Base-by-base conservation (phyloP, 1,140 invertebrate genomes). In the Meloidogyne exigua region DNA sequence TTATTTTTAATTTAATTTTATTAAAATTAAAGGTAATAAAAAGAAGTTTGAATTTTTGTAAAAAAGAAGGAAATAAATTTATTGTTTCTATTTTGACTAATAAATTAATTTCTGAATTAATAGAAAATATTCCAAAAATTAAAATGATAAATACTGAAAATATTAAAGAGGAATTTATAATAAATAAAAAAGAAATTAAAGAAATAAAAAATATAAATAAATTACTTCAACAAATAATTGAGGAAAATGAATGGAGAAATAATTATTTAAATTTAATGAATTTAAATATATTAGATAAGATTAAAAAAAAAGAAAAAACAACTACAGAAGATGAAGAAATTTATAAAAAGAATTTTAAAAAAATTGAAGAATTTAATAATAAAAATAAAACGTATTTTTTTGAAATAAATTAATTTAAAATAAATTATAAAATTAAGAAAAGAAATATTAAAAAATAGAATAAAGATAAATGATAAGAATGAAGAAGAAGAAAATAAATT, bases 191-290 rank as follows among this genome's bases (percentile, higher is more conserved):
- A 7, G 49, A 57, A 57, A 57, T 57, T n/a, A 10, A 57, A 57
- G 49, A 57, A 57, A 57, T n/a, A n/a, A n/a, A 57, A 9, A 57
- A 57, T 7, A 7, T n/a, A n/a, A 57, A 57, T 57, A n/a, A 57
- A 57, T 57, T 57, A 57, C 5, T n/a, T 57, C 18, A 57, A 57
- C 4, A 57, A 57, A n/a, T 57, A 57, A n/a, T 57, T n/a, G 21
- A 57, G 4, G 49, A 57, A 57, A 57, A 57, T 57, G n/a, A 57
- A 57, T 57, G 49, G 49, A 57, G 18, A 57, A 57, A n/a, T 9
- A n/a, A 57, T n/a, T 57, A 57, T 57, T 57, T 57, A 57, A 57
- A 57, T n/a, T 57, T 57, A 57, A n/a, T n/a, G 21, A 57, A 57
- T n/a, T 57, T 57, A 57, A 9, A 57, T 49, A 18, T 49, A 18